A percentile compares a stretch with the other conserved stretches of the same genome.
phyloP scores from a whole-genome alignment of 1,140 invertebrate species.

The Drosophila subobscura region DNA sequence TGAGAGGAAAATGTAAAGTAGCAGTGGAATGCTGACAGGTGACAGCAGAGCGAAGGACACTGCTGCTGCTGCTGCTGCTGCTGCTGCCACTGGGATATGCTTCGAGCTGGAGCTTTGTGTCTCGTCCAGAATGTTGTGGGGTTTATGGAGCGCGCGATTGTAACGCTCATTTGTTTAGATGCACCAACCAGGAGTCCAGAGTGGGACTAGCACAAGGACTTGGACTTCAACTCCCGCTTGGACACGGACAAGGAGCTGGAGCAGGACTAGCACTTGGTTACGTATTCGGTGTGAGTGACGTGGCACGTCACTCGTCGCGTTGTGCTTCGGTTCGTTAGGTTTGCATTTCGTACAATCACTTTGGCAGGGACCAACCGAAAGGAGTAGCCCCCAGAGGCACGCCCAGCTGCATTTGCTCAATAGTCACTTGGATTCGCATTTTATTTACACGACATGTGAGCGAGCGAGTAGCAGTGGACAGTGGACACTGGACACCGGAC shows the following conservation, averaged over 20 bases:
- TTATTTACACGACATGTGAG: conserved; percentile 76
- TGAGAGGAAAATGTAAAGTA: conserved; percentile 68
- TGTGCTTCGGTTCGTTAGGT: conserved; percentile 80
- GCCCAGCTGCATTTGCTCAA: conserved; percentile 62
- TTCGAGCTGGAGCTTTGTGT: conserved; percentile 18
- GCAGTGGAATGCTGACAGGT: conserved; percentile 47
- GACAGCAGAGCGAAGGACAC: conserved; percentile 25
- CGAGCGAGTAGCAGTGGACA: conserved; percentile 33
- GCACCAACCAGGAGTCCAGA: conserved; percentile 16
- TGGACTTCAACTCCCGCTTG: conserved; percentile 21
- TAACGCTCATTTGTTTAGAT: conserved; percentile 59
- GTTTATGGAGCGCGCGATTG: conserved; percentile 54
- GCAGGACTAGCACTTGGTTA: conserved; percentile 17
- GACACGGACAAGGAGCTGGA: conserved; percentile 15
- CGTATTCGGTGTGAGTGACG: conserved; percentile 48
- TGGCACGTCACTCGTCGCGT: conserved; percentile 71
- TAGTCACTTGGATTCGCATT: conserved; percentile 77
- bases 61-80: neutral
- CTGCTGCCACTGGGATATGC: conserved; percentile 28
- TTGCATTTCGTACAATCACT: conserved; percentile 81
- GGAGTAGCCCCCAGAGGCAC: conserved; percentile 5
- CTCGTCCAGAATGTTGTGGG: conserved; percentile 32
- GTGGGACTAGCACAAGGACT: conserved; percentile 11
- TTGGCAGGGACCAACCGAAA: conserved; percentile 44
- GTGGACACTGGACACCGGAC: conserved; percentile 16